Base-by-base conservation (phyloP, 1,140 invertebrate species). In the Globodera rostochiensis region DNA sequence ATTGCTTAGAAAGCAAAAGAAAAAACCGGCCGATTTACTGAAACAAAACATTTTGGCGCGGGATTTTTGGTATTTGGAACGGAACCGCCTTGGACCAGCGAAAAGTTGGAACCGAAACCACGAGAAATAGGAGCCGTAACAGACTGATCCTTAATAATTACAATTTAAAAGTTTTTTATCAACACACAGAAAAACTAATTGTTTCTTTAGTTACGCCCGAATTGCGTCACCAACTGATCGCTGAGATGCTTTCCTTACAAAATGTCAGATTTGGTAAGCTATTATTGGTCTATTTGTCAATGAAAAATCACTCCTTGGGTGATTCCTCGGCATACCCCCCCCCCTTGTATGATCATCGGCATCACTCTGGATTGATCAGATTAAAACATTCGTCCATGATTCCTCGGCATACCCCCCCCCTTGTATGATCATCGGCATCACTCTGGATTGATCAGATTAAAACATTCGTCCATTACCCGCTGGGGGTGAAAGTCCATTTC, bases 201-300 rank as follows among this genome's bases (percentile, higher is more conserved):
- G 13, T 66, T 66, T 13, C 60, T 15, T 13, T 66, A 15, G 13
- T 66, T 66, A 2, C 60, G n/a, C 13, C 60, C 60, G 60, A 66
- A 66, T 66, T 66, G 60, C 60, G 60, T 66, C 60, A 21, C 21
- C 60, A 66, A 66, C 60, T 66, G 60, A 66, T 66, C 60, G 60
- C 60, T 21, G 13, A 66, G 13, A 66, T 66, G 60, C 60, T 66
- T 13, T 66, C 60, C 13, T 21, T 66, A 3, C 60, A 66, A 3
- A 66, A 13, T 15, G 60, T 66, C 60, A 13, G 60, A 66, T 66
- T 66, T 21, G 60, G 60, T 66, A 66, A 66, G 13, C 13, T 1
- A 66, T 15, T 21, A 66, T 13, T 13, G 60, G n/a, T 13, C 21
- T 21, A 15, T 21, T 25, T 25, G 25, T 25, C 25, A 25, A 25